Conservation (phyloP, 2,113 vertebrate genomes). For the Poicephalus meyeri region DNA sequence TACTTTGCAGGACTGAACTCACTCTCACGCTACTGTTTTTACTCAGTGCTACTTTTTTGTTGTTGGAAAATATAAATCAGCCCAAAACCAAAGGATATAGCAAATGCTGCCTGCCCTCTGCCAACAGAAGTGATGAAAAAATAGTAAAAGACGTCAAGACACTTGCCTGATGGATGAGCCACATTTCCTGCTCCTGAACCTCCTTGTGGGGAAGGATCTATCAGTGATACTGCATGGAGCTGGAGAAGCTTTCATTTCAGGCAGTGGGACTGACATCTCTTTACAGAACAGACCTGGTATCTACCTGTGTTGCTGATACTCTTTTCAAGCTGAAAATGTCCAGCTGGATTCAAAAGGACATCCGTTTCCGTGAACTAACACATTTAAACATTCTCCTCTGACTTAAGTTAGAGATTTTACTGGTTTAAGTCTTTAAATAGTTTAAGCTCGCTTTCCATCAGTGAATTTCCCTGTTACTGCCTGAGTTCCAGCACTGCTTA, state of each 20-base stretch:
- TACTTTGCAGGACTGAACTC: background rate
- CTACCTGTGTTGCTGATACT: background rate
- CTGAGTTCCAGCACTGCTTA: background rate
- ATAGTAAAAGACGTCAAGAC: background rate
- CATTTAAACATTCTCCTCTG: background rate
- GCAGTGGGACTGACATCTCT: background rate
- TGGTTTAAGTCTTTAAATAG: background rate
- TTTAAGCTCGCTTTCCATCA: background rate
- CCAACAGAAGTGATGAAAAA: background rate
- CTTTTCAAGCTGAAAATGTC: background rate
- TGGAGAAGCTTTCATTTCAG: background rate
- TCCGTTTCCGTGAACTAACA: background rate
- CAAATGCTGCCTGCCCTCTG: background rate
- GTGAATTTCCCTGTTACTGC: background rate
- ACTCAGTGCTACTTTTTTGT: background rate
- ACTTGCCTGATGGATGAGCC: background rate
- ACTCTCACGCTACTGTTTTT: background rate
- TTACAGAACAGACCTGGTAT: background rate
- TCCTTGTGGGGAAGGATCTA: background rate
- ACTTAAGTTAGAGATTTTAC: background rate
- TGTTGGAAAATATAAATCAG: background rate
- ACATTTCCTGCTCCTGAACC: background rate
- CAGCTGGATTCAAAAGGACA: background rate
- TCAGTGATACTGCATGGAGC: background rate
- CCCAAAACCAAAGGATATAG: background rate